Percentiles rank a stretch among this genome's conserved stretches.
phyloP scores from a whole-genome alignment of 2,113 vertebrate species.

The Triplophysa siluroides region DNA sequence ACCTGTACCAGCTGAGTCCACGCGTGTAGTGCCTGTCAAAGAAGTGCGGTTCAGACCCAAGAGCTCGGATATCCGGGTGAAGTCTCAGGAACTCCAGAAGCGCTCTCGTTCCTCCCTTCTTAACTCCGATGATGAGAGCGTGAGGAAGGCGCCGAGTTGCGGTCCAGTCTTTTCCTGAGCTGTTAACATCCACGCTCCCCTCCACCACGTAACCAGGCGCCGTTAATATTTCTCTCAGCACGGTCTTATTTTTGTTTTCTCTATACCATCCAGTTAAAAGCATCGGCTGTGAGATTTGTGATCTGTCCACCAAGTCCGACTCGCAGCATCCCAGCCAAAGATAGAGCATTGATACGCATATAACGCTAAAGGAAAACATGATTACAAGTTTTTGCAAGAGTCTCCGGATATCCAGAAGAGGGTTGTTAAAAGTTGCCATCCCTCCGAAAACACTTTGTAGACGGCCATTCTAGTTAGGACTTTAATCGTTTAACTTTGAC shows the following conservation, averaged over 20 bases:
- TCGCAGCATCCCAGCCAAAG: slow-evolving; percentile 71
- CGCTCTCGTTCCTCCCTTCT: slow-evolving; percentile 79
- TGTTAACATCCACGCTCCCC: slow-evolving; percentile 57
- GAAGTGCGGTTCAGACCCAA: slow-evolving; percentile 79
- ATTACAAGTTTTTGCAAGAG: slow-evolving; percentile 70
- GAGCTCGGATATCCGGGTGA: slow-evolving; percentile 77
- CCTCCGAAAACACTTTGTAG: slow-evolving; percentile 59
- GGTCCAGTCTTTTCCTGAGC: slow-evolving; percentile 73
- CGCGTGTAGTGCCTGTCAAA: slow-evolving; percentile 80
- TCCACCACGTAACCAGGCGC: neutral
- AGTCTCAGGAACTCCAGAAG: slow-evolving; percentile 79
- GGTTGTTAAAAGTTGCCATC: slow-evolving; percentile 71
- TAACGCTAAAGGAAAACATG: slow-evolving; percentile 71
- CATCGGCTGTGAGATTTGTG: slow-evolving; percentile 48
- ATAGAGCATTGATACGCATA: slow-evolving; percentile 72
- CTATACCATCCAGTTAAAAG: slow-evolving; percentile 53
- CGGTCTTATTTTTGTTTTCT: slow-evolving; percentile 58
- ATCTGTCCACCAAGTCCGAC: slow-evolving; percentile 61
- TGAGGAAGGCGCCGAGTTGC: slow-evolving; percentile 73
- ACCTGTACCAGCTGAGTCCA: slow-evolving; percentile 82
- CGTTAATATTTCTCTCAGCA: slow-evolving; percentile 35
- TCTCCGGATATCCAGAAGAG: slow-evolving; percentile 66
- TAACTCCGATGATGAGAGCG: slow-evolving; percentile 79
- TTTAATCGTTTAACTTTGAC: slow-evolving; percentile 19
- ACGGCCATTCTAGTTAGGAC: slow-evolving; percentile 68